A percentile compares a stretch with the other conserved stretches of the same genome.
Conservation (phyloP, 23 tunicate genomes). For the Styela plicata region DNA sequence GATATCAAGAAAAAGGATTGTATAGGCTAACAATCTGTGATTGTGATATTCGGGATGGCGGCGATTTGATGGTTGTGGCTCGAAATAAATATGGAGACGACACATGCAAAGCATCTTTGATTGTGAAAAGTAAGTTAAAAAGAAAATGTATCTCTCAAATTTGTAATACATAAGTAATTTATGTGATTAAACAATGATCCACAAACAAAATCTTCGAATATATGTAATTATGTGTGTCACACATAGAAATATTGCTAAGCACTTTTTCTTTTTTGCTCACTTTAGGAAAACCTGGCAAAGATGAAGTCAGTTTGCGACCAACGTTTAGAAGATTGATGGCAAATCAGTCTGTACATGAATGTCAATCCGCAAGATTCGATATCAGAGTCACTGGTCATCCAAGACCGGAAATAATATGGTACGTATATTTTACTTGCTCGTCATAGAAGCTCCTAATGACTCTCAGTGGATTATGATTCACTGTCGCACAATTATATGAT, state of each 20-base stretch:
- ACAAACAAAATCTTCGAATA: no score
- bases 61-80: slow-evolving; percentile 71
- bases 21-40: slow-evolving; percentile 62
- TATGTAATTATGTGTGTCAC: no score
- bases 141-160: no score
- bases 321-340: slow-evolving; percentile 87
- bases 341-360: slow-evolving; percentile 78
- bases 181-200: no score
- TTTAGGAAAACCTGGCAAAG: slow-evolving; percentile 52
- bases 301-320: slow-evolving; percentile 79
- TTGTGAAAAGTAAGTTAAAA: slow-evolving; percentile 54
- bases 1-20: slow-evolving; percentile 57
- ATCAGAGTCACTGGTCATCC: slow-evolving; percentile 90
- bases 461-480: no score
- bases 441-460: no score
- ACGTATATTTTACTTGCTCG: no score
- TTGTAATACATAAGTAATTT: no score
- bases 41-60: slow-evolving; percentile 61
- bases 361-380: slow-evolving; percentile 81
- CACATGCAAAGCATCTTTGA: slow-evolving; percentile 74
- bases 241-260: background rate
- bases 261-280: background rate
- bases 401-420: slow-evolving; percentile 76
- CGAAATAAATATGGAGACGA: slow-evolving; percentile 86
- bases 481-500: background rate